These are phyloP conservation scores for Nysson spinosus DNA, from an alignment of 2,888 invertebrate genomes.

Conservation along the genomic window DNA sequence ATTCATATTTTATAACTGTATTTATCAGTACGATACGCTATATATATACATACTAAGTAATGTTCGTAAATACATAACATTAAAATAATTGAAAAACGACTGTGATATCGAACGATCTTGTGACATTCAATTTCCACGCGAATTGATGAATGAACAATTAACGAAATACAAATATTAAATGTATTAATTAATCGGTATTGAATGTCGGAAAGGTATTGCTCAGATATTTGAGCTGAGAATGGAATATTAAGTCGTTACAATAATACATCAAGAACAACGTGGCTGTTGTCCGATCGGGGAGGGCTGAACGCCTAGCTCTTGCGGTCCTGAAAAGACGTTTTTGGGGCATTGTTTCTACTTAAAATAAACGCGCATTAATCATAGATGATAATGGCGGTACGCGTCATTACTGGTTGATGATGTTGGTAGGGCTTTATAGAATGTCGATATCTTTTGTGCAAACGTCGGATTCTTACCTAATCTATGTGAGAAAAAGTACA, in stretches of 20 bases:
- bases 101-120: slow-evolving; percentile 78
- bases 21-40: slow-evolving; percentile 73
- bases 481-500: slow-evolving; percentile 72
- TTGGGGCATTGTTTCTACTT: slow-evolving; percentile 73
- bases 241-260: slow-evolving; percentile 74
- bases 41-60: slow-evolving; percentile 74
- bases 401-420: slow-evolving; percentile 54
- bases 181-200: slow-evolving; percentile 71
- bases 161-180: slow-evolving; percentile 67
- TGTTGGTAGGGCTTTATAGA: slow-evolving; percentile 68
- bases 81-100: slow-evolving; percentile 74
- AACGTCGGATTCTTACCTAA: slow-evolving; percentile 67
- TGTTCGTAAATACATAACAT: slow-evolving; percentile 74
- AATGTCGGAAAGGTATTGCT: slow-evolving; percentile 69
- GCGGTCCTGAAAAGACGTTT: slow-evolving; percentile 65
- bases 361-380: slow-evolving; percentile 58
- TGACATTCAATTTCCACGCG: slow-evolving; percentile 75
- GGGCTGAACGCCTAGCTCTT: slow-evolving; percentile 73
- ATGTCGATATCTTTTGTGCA: slow-evolving; percentile 66
- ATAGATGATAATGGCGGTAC: slow-evolving; percentile 42
- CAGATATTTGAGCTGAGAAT: slow-evolving; percentile 60
- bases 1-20: slow-evolving; percentile 76
- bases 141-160: slow-evolving; percentile 70
- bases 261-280: slow-evolving; percentile 64
- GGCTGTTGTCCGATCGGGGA: slow-evolving; percentile 75